Percentiles rank a stretch among this genome's conserved stretches.
phyloP scores from a whole-genome alignment of 2,113 vertebrate species.

The Xenus cinereus region DNA sequence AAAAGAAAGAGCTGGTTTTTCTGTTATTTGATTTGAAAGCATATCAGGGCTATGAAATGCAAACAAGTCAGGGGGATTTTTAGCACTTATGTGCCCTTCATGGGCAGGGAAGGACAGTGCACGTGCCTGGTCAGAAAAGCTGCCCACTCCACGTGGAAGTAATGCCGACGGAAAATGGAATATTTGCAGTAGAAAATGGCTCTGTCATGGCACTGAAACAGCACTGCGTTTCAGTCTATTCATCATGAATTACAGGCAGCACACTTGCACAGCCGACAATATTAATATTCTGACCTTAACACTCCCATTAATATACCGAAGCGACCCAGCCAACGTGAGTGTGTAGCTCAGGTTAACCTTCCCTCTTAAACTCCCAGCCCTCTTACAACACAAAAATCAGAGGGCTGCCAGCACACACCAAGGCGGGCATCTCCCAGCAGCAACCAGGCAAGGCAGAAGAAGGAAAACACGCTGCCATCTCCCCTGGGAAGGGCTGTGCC shows the following conservation, averaged over 20 bases:
- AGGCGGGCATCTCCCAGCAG: accelerated
- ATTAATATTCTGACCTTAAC: conserved; percentile 26
- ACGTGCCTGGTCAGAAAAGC: not conserved
- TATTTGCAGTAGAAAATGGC: not conserved
- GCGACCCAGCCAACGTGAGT: not conserved
- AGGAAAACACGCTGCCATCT: not conserved
- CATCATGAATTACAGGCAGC: not conserved
- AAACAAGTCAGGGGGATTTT: not conserved
- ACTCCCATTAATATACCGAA: not conserved
- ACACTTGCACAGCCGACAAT: not conserved
- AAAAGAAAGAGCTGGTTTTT: not conserved
- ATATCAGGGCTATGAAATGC: not conserved
- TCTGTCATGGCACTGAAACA: not conserved
- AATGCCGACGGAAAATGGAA: not conserved
- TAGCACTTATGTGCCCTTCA: not conserved
- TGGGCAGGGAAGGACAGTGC: not conserved
- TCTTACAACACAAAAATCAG: not conserved
- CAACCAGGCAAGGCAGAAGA: not conserved
- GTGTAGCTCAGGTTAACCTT: not conserved
- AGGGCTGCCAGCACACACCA: not conserved
- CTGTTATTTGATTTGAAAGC: not conserved
- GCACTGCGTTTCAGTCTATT: not conserved
- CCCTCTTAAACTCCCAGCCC: not conserved
- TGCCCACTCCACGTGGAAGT: not conserved
- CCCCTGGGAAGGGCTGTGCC: not conserved